These are phyloP conservation scores for Trichoplusia ni DNA, from an alignment of 1,140 invertebrate species.

Conservation along the genomic window DNA sequence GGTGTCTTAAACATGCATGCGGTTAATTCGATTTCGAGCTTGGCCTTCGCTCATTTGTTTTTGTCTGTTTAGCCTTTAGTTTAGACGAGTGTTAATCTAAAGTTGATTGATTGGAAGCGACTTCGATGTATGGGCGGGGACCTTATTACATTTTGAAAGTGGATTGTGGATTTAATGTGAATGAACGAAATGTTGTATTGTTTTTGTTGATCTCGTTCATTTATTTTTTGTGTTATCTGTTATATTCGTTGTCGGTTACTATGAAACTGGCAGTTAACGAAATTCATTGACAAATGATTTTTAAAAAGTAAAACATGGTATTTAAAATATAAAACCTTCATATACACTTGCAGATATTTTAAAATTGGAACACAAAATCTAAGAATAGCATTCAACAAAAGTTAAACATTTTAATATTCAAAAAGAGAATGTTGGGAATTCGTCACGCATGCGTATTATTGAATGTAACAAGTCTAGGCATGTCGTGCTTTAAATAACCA, in stretches of 20 bases:
- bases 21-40: constrained; percentile 76
- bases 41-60: constrained; percentile 68
- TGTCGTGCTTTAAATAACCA: constrained; percentile 62
- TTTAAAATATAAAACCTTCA: no score
- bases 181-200: constrained; percentile 32
- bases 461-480: constrained; percentile 40
- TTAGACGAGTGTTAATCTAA: constrained; percentile 69
- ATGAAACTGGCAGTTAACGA: neutral
- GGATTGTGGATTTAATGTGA: constrained; percentile 41
- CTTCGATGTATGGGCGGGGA: constrained; percentile 50
- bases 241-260: neutral
- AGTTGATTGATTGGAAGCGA: constrained; percentile 75
- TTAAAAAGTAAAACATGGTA: no score
- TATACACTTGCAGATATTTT: no score
- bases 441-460: constrained; percentile 29
- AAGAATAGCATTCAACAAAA: neutral
- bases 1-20: constrained; percentile 74
- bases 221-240: neutral
- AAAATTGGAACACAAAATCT: neutral
- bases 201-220: constrained; percentile 29
- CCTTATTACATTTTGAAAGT: constrained; percentile 36
- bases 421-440: constrained; percentile 15
- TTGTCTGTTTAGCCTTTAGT: constrained; percentile 58
- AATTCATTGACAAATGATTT: neutral
- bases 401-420: constrained; percentile 6